Conservation (phyloP, 2,888 invertebrate genomes). For the Frankliniella intonsa region DNA sequence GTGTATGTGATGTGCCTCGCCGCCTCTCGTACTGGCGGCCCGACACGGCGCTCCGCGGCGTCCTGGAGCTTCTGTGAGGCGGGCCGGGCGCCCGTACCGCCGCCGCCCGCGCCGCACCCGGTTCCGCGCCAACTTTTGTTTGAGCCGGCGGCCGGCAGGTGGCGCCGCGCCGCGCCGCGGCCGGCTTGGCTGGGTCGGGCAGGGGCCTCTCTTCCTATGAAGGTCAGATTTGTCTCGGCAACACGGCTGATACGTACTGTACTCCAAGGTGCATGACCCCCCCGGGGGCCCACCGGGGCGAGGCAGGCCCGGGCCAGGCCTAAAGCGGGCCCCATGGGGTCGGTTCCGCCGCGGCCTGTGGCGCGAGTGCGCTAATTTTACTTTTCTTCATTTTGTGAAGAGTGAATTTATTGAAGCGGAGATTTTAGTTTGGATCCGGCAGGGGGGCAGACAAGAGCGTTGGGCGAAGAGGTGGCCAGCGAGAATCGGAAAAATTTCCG, state of each 20-base stretch:
- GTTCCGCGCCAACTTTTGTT: not conserved
- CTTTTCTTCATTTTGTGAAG: too few relatives aligned
- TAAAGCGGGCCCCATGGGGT: conserved; percentile 5
- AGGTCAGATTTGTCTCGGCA: conserved; percentile 33
- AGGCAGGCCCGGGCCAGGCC: not conserved
- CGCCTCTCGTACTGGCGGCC: too few relatives aligned
- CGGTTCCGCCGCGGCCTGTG: not conserved
- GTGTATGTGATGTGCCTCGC: too few relatives aligned
- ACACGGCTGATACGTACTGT: conserved; percentile 36
- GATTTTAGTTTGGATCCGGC: too few relatives aligned
- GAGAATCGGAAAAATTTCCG: too few relatives aligned
- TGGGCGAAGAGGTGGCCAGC: too few relatives aligned
- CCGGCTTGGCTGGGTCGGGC: not conserved
- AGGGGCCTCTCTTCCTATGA: not conserved
- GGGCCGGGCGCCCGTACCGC: too few relatives aligned
- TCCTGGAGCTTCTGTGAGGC: too few relatives aligned
- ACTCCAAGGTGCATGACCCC: conserved; percentile 40
- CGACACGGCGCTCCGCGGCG: too few relatives aligned
- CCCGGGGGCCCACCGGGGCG: conserved; percentile 21
- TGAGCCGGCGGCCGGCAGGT: not conserved
- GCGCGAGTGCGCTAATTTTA: too few relatives aligned
- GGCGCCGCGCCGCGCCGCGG: not conserved
- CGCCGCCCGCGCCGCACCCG: not conserved
- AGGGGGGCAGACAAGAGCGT: too few relatives aligned
- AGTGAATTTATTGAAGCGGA: too few relatives aligned